Conservation (phyloP, 2,888 invertebrate genomes). For the Eudemis profundana region DNA sequence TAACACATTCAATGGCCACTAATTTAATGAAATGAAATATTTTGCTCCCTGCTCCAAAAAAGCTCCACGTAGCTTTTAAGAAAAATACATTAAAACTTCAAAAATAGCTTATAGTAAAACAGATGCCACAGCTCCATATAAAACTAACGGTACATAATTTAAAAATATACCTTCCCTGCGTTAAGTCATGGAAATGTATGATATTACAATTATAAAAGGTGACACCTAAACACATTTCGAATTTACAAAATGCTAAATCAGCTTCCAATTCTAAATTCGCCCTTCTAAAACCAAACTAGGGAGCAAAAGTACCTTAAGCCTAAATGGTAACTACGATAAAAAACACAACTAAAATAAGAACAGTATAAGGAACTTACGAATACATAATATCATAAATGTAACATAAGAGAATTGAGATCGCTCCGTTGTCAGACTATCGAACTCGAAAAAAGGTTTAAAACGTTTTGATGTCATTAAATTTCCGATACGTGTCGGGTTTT, state of each 20-base stretch:
- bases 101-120: constrained; percentile 38
- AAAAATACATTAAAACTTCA: constrained; percentile 34
- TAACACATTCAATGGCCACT: constrained; percentile 52
- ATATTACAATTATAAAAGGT: constrained; percentile 7
- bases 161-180: constrained; percentile 28
- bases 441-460: neutral
- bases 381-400: constrained; percentile 42
- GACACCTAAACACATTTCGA: neutral
- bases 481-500: constrained; percentile 22
- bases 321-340: constrained; percentile 49
- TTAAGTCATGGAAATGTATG: constrained; percentile 22
- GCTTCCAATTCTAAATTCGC: neutral
- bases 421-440: constrained; percentile 16
- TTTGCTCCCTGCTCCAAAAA: constrained; percentile 48
- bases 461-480: constrained; percentile 26
- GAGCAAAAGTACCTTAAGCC: constrained; percentile 41
- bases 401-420: constrained; percentile 33
- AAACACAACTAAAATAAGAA: constrained; percentile 31
- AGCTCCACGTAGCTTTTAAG: constrained; percentile 25
- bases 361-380: constrained; percentile 35
- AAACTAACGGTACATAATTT: constrained; percentile 35
- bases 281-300: constrained; percentile 23
- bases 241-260: constrained; percentile 6
- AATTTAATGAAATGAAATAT: constrained; percentile 50
- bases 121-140: constrained; percentile 38